Evolutionary conservation across 2,888 invertebrate genomes (phyloP).

Genomic region (Zaprionus bogoriensis): DNA sequence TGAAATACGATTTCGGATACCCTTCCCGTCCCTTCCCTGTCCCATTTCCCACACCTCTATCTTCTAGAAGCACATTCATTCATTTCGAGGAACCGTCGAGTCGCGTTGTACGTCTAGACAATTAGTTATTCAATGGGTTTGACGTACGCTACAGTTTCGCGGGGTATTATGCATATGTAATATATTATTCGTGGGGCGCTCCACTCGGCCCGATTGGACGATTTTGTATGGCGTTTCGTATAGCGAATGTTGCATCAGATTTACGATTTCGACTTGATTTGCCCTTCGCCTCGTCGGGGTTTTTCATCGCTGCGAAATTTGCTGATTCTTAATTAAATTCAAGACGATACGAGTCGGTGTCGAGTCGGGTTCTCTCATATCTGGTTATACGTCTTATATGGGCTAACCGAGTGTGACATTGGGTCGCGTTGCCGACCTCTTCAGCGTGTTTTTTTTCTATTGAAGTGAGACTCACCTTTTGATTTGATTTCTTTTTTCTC

Average conservation of each 20-base stretch:
- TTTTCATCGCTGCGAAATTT: slow-evolving; percentile 11
- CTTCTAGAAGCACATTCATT: neutral
- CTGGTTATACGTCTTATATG: neutral
- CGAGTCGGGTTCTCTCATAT: neutral
- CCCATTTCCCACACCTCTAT: neutral
- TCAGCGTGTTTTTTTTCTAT: too few species aligned
- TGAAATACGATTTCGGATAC: neutral
- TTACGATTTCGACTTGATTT: slow-evolving; percentile 36
- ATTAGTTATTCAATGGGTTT: slow-evolving; percentile 57
- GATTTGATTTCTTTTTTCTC: slow-evolving; percentile 80
- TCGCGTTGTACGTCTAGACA: slow-evolving; percentile 40
- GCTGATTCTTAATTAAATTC: slow-evolving; percentile 21
- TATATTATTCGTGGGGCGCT: neutral
- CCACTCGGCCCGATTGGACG: neutral
- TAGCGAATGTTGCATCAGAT: slow-evolving; percentile 75
- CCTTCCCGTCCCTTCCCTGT: neutral
- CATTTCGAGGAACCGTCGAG: neutral
- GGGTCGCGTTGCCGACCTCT: neutral
- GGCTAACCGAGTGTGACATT: neutral
- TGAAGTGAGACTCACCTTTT: slow-evolving; percentile 73
- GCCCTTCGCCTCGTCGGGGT: slow-evolving; percentile 58
- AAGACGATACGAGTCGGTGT: neutral
- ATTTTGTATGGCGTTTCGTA: slow-evolving; percentile 51
- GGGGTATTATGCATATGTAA: slow-evolving; percentile 33
- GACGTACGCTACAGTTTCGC: slow-evolving; percentile 21